These are phyloP conservation scores for Antigone vipio DNA, from an alignment of 2,113 vertebrate genomes.

Conservation along the genomic window DNA sequence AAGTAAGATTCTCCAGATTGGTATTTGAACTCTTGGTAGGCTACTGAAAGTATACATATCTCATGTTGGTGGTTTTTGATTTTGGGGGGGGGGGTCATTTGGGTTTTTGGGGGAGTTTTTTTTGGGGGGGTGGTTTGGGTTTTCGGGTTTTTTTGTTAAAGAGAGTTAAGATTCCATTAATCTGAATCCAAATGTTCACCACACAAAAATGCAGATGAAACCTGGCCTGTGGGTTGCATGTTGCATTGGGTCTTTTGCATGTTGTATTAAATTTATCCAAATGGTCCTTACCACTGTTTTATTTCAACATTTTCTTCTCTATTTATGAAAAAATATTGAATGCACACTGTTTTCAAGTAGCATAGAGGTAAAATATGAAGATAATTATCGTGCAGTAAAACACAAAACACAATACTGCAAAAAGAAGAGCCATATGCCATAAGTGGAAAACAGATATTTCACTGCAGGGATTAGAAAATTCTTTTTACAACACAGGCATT, in stretches of 20 bases:
- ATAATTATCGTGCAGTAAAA: not conserved
- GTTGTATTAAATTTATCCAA: not conserved
- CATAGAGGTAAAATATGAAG: not conserved
- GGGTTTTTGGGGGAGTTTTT: no score
- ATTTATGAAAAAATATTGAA: not conserved
- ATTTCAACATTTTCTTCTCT: not conserved
- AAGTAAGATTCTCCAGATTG: not conserved
- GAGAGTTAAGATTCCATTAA: not conserved
- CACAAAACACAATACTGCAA: not conserved
- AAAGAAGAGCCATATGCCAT: not conserved
- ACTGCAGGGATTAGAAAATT: not conserved
- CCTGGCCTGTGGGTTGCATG: not conserved
- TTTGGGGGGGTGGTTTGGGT: not conserved
- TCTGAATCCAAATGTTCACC: not conserved
- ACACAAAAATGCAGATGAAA: not conserved
- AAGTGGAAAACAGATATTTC: not conserved
- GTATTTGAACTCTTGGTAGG: not conserved
- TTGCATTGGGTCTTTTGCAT: not conserved
- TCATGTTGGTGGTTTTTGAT: not conserved
- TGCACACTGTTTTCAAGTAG: not conserved
- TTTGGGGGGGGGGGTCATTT: no score
- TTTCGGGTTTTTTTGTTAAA: not conserved
- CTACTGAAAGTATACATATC: not conserved
- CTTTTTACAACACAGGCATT: not conserved
- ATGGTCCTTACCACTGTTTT: not conserved